Percentiles rank a stretch among this genome's conserved stretches.
phyloP scores from a whole-genome alignment of 2,888 invertebrate genomes.

The Agrochola lychnidis region DNA sequence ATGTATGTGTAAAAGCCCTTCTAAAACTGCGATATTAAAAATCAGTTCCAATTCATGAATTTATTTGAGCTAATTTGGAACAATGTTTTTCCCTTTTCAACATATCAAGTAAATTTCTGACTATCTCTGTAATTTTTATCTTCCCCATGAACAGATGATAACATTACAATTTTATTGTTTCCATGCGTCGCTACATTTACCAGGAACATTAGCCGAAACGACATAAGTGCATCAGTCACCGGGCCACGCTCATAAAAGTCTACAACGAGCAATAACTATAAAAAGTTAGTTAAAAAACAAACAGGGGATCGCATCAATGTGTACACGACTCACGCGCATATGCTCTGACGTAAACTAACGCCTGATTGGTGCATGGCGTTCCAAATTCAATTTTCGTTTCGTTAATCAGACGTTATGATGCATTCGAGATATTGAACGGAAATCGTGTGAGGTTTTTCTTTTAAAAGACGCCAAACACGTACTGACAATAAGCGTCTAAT shows the following conservation, averaged over 20 bases:
- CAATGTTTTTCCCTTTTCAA: not conserved
- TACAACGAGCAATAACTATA: constrained; percentile 77
- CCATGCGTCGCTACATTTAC: constrained; percentile 44
- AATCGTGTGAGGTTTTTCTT: constrained; percentile 15
- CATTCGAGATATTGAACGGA: constrained; percentile 15
- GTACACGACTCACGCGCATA: constrained; percentile 65
- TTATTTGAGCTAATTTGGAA: not conserved
- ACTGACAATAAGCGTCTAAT: constrained; percentile 3
- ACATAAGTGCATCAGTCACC: constrained; percentile 75
- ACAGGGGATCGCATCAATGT: constrained; percentile 72
- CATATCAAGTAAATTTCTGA: not conserved
- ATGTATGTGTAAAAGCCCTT: not conserved
- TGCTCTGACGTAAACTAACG: constrained; percentile 67
- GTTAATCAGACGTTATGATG: not conserved
- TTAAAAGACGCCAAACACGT: not conserved
- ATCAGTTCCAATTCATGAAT: not conserved
- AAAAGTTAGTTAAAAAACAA: constrained; percentile 74
- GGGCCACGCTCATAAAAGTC: constrained; percentile 76
- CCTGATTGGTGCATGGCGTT: constrained; percentile 53
- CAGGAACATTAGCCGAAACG: constrained; percentile 37
- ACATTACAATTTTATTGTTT: constrained; percentile 49
- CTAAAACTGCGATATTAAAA: constrained; percentile 11
- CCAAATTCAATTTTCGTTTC: constrained; percentile 57
- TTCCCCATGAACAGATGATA: constrained; percentile 29
- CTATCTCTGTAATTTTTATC: not conserved